These are phyloP conservation scores for Hemicrepidius hirtus DNA, from an alignment of 2,888 invertebrate genomes.

Conservation along the genomic window DNA sequence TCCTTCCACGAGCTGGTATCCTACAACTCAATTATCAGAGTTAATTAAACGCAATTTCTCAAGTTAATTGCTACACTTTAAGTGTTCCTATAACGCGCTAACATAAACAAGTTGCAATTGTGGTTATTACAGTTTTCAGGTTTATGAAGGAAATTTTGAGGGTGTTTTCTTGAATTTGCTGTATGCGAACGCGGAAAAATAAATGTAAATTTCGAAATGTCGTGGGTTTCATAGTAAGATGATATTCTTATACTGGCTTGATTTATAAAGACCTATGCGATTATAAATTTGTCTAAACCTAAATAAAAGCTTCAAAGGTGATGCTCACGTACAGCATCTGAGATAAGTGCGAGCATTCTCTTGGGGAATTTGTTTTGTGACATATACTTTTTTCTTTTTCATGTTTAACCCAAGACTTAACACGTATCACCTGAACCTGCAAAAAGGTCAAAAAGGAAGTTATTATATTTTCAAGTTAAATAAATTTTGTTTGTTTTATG, in stretches of 20 bases:
- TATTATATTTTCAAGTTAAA: not conserved
- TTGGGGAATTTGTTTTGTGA: slow-evolving; percentile 29
- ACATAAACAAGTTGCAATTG: slow-evolving; percentile 44
- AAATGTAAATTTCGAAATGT: not conserved
- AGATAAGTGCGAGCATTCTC: slow-evolving; percentile 20
- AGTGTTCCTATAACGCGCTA: slow-evolving; percentile 47
- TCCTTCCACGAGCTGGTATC: slow-evolving; percentile 39
- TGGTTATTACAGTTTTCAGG: slow-evolving; percentile 36
- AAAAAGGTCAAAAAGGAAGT: not conserved
- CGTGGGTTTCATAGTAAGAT: slow-evolving; percentile 8
- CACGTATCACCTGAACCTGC: not conserved
- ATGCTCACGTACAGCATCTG: slow-evolving; percentile 24
- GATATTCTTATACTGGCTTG: slow-evolving; percentile 8
- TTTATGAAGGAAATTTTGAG: slow-evolving; percentile 22
- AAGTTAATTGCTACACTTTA: slow-evolving; percentile 55
- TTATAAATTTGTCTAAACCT: slow-evolving; percentile 30
- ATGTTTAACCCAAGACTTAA: slow-evolving; percentile 18
- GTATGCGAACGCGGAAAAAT: not conserved
- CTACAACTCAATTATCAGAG: slow-evolving; percentile 56
- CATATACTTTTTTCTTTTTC: slow-evolving; percentile 16
- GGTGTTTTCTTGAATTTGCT: not conserved
- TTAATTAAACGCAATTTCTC: slow-evolving; percentile 57
- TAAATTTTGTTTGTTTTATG: slow-evolving; percentile 8
- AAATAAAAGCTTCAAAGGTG: slow-evolving; percentile 29
- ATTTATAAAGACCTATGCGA: slow-evolving; percentile 30